Conservation (phyloP, 2,797 vertebrate genomes). For the Tenualosa thibaudeaui region DNA sequence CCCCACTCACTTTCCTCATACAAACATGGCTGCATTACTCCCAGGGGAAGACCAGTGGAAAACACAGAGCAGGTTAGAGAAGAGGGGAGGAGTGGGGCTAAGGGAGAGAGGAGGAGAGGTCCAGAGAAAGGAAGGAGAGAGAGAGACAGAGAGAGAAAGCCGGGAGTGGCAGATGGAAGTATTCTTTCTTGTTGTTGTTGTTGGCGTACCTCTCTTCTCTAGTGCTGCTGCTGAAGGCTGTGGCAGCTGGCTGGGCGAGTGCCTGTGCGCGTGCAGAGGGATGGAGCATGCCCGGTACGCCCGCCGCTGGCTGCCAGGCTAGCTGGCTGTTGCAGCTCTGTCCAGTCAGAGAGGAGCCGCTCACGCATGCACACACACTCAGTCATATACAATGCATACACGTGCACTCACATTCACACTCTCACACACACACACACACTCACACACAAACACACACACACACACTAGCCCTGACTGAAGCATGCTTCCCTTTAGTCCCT, state of each 20-base stretch:
- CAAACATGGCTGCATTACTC: conserved; percentile 28
- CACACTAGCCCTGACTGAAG: conserved; percentile 52
- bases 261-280: not conserved
- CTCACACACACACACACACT: conserved; percentile 29
- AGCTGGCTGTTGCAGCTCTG: not conserved
- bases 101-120: not conserved
- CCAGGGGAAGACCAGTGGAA: conserved; percentile 22
- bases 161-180: not conserved
- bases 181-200: not conserved
- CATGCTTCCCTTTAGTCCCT: conserved; percentile 31
- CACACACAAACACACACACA: conserved; percentile 15
- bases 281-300: not conserved
- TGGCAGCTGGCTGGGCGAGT: not conserved
- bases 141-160: conserved; percentile 43
- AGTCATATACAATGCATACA: conserved; percentile 26
- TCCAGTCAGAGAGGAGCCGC: not conserved
- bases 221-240: not conserved
- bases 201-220: conserved; percentile 26
- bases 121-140: not conserved
- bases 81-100: not conserved
- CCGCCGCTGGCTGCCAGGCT: not conserved
- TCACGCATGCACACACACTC: not conserved
- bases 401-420: not conserved
- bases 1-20: not conserved
- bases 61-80: not conserved